These are phyloP conservation scores for Diorhabda carinulata DNA, from an alignment of 1,140 invertebrate genomes.

Conservation along the genomic window DNA sequence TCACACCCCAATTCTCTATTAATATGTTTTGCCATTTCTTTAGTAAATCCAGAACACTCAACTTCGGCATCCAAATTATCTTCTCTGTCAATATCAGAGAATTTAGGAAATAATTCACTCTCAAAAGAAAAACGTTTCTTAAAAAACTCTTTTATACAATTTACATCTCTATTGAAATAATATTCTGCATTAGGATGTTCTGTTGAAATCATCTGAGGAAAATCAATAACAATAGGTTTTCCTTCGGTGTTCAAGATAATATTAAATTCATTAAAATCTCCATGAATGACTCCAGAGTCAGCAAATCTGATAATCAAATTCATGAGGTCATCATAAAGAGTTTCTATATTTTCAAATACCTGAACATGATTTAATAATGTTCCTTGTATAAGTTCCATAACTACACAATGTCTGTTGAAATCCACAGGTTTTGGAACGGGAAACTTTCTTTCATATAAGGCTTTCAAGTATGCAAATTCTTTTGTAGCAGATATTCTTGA, in stretches of 20 bases:
- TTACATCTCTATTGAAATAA: slow-evolving; percentile 92
- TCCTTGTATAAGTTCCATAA: slow-evolving; percentile 90
- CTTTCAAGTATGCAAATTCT: slow-evolving; percentile 98
- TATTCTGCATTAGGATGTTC: slow-evolving; percentile 88
- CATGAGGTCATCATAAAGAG: slow-evolving; percentile 93
- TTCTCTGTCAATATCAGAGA: slow-evolving; percentile 79
- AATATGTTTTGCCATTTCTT: slow-evolving; percentile 73
- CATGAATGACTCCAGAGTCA: slow-evolving; percentile 94
- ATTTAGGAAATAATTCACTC: slow-evolving; percentile 81
- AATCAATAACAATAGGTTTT: slow-evolving; percentile 91
- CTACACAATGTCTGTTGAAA: slow-evolving; percentile 92
- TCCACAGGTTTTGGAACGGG: slow-evolving; percentile 95
- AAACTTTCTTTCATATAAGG: slow-evolving; percentile 84
- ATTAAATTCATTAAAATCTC: slow-evolving; percentile 99
- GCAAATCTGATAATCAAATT: slow-evolving; percentile 86
- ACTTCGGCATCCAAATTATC: slow-evolving; percentile 85
- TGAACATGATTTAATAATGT: slow-evolving; percentile 73
- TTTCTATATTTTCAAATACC: slow-evolving; percentile 71
- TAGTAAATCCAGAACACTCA: slow-evolving; percentile 84
- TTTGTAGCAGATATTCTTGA: slow-evolving; percentile 94
- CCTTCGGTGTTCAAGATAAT: slow-evolving; percentile 83
- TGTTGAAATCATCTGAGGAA: slow-evolving; percentile 98
- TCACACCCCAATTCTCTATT: slow-evolving; percentile 52
- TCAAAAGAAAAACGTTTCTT: slow-evolving; percentile 88
- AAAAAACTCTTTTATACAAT: slow-evolving; percentile 90